A percentile compares a stretch with the other conserved stretches of the same genome.
phyloP scores from a whole-genome alignment of 2,113 vertebrate genomes.

The Pandion haliaetus region DNA sequence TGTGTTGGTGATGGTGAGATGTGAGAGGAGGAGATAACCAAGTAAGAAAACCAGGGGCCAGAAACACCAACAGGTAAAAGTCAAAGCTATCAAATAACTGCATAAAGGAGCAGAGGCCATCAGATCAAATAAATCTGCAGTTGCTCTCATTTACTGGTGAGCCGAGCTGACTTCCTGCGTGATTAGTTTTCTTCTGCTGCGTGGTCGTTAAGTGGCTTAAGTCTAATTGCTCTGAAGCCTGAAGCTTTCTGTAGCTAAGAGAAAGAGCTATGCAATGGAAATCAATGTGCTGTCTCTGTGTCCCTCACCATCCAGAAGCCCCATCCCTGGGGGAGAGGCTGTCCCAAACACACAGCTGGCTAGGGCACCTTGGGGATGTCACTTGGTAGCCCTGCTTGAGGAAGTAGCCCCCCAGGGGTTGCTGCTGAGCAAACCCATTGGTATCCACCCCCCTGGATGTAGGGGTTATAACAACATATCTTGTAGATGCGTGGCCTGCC shows the following conservation, averaged over 20 bases:
- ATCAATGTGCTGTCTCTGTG: neutral
- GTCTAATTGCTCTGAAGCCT: neutral
- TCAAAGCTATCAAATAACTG: neutral
- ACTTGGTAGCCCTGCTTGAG: neutral
- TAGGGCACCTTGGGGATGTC: neutral
- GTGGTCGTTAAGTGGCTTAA: neutral
- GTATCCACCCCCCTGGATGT: neutral
- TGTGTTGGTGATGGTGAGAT: fast-evolving
- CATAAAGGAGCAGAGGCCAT: neutral
- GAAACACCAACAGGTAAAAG: neutral
- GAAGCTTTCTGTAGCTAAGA: neutral
- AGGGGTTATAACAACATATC: neutral
- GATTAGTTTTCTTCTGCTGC: constrained; percentile 4
- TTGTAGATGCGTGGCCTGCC: neutral
- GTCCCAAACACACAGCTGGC: neutral
- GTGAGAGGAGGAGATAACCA: neutral
- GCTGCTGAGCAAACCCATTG: neutral
- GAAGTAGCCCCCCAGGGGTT: too few relatives aligned
- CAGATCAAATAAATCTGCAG: neutral
- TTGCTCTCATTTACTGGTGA: neutral
- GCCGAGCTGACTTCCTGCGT: neutral
- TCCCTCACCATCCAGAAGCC: neutral
- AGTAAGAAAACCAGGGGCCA: neutral
- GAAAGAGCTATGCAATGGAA: neutral
- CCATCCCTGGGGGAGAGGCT: neutral